These are phyloP conservation scores for Bemisia tabaci DNA, from an alignment of 1,140 invertebrate genomes.

Conservation along the genomic window DNA sequence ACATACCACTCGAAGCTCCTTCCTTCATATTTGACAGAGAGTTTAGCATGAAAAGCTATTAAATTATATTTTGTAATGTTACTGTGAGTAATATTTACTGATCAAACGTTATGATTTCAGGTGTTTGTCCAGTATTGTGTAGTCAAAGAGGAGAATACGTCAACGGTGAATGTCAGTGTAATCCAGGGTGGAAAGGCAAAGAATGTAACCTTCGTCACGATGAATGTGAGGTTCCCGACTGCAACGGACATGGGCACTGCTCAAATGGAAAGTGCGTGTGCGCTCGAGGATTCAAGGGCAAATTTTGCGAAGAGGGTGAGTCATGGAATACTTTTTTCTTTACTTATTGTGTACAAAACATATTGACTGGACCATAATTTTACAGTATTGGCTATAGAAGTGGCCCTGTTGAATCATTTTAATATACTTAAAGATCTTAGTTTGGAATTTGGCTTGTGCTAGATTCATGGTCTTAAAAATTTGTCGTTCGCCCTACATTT, in stretches of 20 bases:
- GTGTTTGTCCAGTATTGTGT: conserved; percentile 89
- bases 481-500: no score
- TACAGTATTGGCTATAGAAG: background rate
- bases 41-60: no score
- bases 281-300: conserved; percentile 81
- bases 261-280: conserved; percentile 89
- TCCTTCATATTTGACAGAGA: no score
- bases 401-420: no score
- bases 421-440: no score
- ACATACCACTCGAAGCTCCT: no score
- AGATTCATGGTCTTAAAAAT: no score
- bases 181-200: conserved; percentile 93
- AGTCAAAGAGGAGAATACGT: conserved; percentile 91
- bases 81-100: no score
- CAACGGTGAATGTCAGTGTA: conserved; percentile 90
- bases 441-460: no score
- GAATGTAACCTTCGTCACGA: conserved; percentile 87
- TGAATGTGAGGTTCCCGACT: conserved; percentile 86
- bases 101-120: no score
- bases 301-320: conserved; percentile 74
- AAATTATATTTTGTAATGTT: no score
- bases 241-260: conserved; percentile 89
- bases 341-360: background rate
- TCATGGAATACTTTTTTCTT: background rate
- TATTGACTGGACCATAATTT: background rate